Percentiles rank a stretch among this genome's conserved stretches.
Conservation (phyloP, 2,797 vertebrate species). For the Myotis myotis region DNA sequence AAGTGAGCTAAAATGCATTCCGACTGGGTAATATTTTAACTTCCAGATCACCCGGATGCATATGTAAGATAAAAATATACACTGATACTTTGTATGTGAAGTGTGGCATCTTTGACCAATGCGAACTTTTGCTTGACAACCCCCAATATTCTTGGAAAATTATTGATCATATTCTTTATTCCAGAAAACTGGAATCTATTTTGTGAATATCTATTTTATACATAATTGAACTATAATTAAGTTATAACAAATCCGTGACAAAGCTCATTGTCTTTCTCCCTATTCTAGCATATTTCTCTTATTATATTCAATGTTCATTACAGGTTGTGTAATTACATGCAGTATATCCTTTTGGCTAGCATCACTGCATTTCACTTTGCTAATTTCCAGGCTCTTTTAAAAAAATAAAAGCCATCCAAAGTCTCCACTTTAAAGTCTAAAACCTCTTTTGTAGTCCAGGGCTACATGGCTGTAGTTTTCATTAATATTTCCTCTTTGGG, state of each 20-base stretch:
- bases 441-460: not conserved
- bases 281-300: not conserved
- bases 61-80: not conserved
- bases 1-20: not conserved
- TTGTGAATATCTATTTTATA: not conserved
- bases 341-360: not conserved
- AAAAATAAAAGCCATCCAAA: not conserved
- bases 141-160: not conserved
- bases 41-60: not conserved
- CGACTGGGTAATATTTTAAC: not conserved
- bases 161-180: not conserved
- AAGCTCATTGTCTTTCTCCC: not conserved
- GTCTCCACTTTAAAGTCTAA: not conserved
- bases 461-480: not conserved
- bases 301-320: not conserved
- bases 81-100: not conserved
- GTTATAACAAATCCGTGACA: not conserved
- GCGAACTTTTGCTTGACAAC: not conserved
- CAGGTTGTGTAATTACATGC: not conserved
- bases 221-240: not conserved
- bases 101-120: not conserved
- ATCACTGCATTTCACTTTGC: not conserved
- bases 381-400: not conserved
- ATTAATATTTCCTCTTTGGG: not conserved
- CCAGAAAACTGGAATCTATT: not conserved